phyloP scores from a whole-genome alignment of 2,888 invertebrate genomes.

The Phyllotreta cruciferae region DNA sequence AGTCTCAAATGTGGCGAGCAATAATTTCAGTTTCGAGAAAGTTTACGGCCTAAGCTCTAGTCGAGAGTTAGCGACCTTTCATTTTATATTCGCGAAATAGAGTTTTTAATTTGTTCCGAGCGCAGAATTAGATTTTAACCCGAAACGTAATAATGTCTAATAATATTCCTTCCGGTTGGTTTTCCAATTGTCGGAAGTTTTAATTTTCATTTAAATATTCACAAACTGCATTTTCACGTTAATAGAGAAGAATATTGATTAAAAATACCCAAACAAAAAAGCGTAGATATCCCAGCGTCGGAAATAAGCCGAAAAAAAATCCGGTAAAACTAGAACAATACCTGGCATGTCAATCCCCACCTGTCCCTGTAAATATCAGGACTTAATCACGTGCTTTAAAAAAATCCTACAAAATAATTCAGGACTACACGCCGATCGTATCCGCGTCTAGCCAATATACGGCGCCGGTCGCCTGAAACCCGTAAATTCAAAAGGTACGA shows the following conservation, averaged over 20 bases:
- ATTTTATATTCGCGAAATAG: constrained; percentile 13
- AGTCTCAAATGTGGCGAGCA: constrained; percentile 24
- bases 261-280: too few relatives aligned
- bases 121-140: constrained; percentile 5
- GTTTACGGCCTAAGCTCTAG: constrained; percentile 11
- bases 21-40: constrained; percentile 27
- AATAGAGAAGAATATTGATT: too few relatives aligned
- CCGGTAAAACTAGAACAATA: too few relatives aligned
- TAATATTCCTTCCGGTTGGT: not conserved
- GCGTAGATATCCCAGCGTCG: too few relatives aligned
- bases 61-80: constrained; percentile 11
- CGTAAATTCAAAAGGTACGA: constrained; percentile 27
- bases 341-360: not conserved
- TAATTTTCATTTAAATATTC: constrained; percentile 15
- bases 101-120: constrained; percentile 23
- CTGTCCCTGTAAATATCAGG: not conserved
- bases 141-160: not conserved
- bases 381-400: constrained; percentile 14
- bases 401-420: constrained; percentile 20
- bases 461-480: constrained; percentile 13
- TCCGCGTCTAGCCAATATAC: constrained; percentile 19
- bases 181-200: not conserved
- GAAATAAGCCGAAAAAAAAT: too few relatives aligned
- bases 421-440: constrained; percentile 5
- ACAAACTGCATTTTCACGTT: not conserved